Evolutionary conservation across 2,888 invertebrate genomes (phyloP), one percentile per base, ranked within the genome.

Genomic region (Bellardia pandia): DNA sequence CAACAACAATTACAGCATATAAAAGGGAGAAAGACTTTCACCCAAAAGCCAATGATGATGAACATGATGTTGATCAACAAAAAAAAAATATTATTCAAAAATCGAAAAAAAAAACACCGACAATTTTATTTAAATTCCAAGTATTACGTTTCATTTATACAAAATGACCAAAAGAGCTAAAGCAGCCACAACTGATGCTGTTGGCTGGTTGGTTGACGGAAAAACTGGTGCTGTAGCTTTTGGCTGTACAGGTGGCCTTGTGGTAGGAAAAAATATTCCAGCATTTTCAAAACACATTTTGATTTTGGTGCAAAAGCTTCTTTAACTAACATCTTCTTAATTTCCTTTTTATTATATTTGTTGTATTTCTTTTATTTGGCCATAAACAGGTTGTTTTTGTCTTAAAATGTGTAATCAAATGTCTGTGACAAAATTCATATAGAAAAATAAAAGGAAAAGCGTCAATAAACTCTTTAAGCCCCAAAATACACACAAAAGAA

Each of bases 11-110:
- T 51, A 53, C 62, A 68, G 30, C 13, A 69, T 8, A 30, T 11
- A 83, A 77, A 84, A 84, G 83, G 83, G 77, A 77, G 83, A 84
- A 84, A 84, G 83, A 84, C 83, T 84, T 84, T 84, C 83, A 77
- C 83, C 58, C 58, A 60, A 60, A 60, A 58, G 14, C 23, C 48
- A 80, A 30, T n/a, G 40, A 60, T 30, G 23, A 75, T 75, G 37
- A 81, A 13, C 62, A 71, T 30, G 40, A 64, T 53, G 37, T 33
- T 62, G 16, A 53, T 78, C 5, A 33, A n/a, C 14, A 48, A n/a
- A 48, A 76, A 58, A 66, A 37, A 42, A 56, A 74, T 64, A 16
- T 23, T 62, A 51, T 71, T 79, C 30, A 79, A 79, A 80, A 45
- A 51, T n/a, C 64, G 6, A 37, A 3, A 13, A 56, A 66, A 66